Evolutionary conservation across 2,113 vertebrate genomes (phyloP).

Genomic region (Pyrgilauda ruficollis): DNA sequence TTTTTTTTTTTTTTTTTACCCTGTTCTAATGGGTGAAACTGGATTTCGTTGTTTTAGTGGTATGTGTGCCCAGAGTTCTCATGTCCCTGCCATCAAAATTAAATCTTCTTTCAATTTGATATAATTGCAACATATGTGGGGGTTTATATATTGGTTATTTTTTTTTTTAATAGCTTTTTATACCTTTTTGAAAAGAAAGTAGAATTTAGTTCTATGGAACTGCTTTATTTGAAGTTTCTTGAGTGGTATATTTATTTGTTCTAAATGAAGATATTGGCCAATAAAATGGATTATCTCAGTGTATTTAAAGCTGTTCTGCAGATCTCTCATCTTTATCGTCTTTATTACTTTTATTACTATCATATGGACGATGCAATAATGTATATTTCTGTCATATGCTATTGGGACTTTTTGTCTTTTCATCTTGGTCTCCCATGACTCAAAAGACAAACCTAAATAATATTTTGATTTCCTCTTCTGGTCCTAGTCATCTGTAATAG

Average conservation of each 20-base stretch:
- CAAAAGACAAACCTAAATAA: slow-evolving; percentile 23
- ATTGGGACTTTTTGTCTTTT: background rate
- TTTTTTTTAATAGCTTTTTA: background rate
- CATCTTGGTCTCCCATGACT: slow-evolving; percentile 11
- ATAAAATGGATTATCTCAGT: background rate
- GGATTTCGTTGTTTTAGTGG: slow-evolving; percentile 55
- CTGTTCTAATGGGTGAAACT: slow-evolving; percentile 28
- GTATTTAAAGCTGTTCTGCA: slow-evolving; percentile 6
- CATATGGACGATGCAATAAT: slow-evolving; percentile 1
- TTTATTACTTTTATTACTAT: slow-evolving; percentile 29
- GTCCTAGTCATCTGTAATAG: background rate
- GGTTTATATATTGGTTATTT: background rate
- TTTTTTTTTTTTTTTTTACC: background rate
- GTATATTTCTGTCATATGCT: background rate
- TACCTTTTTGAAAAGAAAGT: background rate
- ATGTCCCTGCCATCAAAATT: slow-evolving; percentile 45
- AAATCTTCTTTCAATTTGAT: slow-evolving; percentile 17
- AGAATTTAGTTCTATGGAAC: background rate
- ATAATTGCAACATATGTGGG: slow-evolving; percentile 23
- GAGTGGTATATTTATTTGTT: background rate
- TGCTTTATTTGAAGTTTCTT: background rate
- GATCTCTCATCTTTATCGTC: slow-evolving; percentile 8
- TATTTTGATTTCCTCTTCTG: slow-evolving; percentile 37
- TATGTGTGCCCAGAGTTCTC: slow-evolving; percentile 18
- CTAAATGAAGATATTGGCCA: background rate